These are phyloP conservation scores for Scaptodrosophila latifasciaeformis DNA, from an alignment of 2,888 invertebrate genomes.

Conservation along the genomic window DNA sequence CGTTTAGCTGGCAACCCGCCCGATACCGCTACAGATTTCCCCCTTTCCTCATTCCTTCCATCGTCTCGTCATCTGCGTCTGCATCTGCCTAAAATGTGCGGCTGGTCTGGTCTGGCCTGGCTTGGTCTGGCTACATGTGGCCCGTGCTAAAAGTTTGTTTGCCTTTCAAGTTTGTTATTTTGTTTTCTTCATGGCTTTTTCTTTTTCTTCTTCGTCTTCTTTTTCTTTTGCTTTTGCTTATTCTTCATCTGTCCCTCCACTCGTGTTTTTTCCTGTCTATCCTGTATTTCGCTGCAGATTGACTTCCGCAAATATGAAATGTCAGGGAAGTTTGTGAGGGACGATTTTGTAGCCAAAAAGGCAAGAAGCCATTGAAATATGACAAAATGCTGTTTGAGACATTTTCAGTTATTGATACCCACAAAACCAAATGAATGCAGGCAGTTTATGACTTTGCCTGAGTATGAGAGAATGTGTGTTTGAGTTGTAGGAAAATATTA, in stretches of 20 bases:
- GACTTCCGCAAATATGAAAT: slow-evolving; percentile 65
- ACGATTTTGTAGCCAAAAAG: too few relatives aligned
- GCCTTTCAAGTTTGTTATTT: slow-evolving; percentile 25
- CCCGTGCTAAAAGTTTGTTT: slow-evolving; percentile 65
- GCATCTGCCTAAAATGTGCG: neutral
- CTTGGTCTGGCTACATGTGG: slow-evolving; percentile 25
- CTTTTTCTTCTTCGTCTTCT: neutral
- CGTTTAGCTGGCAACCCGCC: slow-evolving; percentile 52
- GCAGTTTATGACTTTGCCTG: slow-evolving; percentile 40
- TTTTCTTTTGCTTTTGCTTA: slow-evolving; percentile 2
- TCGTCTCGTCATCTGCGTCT: too few relatives aligned
- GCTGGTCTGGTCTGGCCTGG: neutral
- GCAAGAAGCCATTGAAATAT: slow-evolving; percentile 52
- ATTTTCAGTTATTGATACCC: slow-evolving; percentile 70
- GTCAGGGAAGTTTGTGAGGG: slow-evolving; percentile 11
- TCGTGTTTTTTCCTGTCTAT: too few relatives aligned
- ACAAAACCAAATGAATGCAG: slow-evolving; percentile 47
- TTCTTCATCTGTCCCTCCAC: neutral
- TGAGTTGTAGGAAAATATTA: slow-evolving; percentile 38
- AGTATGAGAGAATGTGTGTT: neutral
- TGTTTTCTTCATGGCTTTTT: slow-evolving; percentile 31
- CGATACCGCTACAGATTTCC: slow-evolving; percentile 13
- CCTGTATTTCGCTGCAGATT: too few relatives aligned
- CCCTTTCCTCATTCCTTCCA: slow-evolving; percentile 4
- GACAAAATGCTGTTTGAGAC: slow-evolving; percentile 71